These are phyloP conservation scores for Latrodectus hesperus DNA, from an alignment of 2,888 invertebrate genomes.

Conservation along the genomic window DNA sequence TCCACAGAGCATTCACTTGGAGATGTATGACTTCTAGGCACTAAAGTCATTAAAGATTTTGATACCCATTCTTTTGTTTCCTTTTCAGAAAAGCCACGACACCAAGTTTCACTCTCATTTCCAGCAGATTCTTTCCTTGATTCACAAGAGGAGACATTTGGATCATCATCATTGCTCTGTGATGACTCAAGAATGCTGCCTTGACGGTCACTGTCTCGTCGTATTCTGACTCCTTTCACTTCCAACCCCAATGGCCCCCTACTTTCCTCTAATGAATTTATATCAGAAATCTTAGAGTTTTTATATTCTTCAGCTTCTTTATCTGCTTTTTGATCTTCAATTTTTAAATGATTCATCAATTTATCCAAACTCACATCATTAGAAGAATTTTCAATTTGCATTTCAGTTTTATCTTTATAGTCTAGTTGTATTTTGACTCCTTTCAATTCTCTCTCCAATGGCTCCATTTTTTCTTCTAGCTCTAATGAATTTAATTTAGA, in stretches of 20 bases:
- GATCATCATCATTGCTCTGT: conserved; percentile 7
- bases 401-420: too few species aligned
- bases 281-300: neutral
- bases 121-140: neutral
- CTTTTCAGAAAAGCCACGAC: conserved; percentile 20
- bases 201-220: conserved; percentile 55
- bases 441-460: too few species aligned
- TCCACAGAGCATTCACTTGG: conserved; percentile 80
- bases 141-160: neutral
- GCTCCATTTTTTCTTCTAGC: too few species aligned
- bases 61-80: conserved; percentile 53
- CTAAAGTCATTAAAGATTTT: conserved; percentile 75
- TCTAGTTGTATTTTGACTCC: too few species aligned
- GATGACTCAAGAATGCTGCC: conserved; percentile 33
- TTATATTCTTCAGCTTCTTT: neutral
- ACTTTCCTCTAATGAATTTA: conserved; percentile 1
- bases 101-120: conserved; percentile 23
- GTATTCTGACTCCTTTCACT: conserved; percentile 46
- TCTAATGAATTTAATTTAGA: too few species aligned
- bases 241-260: conserved; percentile 45
- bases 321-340: too few species aligned
- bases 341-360: too few species aligned
- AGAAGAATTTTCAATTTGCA: too few species aligned
- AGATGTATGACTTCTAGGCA: conserved; percentile 78
- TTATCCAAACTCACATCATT: too few species aligned